Evolutionary conservation across 2,113 vertebrate species (phyloP), one percentile per base, ranked within the genome.

Genomic region (Pteruthius melanotis): DNA sequence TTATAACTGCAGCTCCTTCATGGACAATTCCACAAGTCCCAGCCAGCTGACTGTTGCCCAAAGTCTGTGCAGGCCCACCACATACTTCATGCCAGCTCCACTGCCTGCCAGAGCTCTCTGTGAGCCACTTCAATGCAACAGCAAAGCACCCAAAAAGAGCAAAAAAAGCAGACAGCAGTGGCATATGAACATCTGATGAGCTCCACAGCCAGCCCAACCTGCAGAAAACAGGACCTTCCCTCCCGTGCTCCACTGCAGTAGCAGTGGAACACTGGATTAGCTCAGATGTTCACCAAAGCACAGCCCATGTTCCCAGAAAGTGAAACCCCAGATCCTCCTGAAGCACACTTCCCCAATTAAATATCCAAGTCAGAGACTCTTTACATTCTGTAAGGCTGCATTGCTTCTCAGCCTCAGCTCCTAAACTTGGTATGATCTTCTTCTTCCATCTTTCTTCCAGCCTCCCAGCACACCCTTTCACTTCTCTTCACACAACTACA

Each of bases 71-170:
- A 89, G 59, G 33, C 63, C 61, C 42, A 64, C 54, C 50, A 49
- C 20, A 5, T 24, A 35, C 63, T 35, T 45, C 18, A 15, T 21
- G 72, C 77, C 88, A 91, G 50, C 74, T 83, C 45, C 11, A 33
- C 21, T n/a, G 59, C 61, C 37, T 90, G 80, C 91, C 94, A 96
- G 83, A 81, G 30, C 79, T 83, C 66, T 90, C 53, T 30, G 54
- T 11, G 31, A 94, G 94, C 90, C 80, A 83, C 64, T 90, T 90
- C 76, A 77, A 5, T 37, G 54, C 86, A 91, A 82, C 30, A 87
- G 60, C 84, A 92, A 90, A 90, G 39, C 69, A 59, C 53, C 30
- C 81, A 52, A 93, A 96, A 97, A 70, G 22, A 75, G 81, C 42
- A 61, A 78, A 82, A 44, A 89, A 68, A 66, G 40, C 72, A 92